Percentiles rank a stretch among this genome's conserved stretches.
phyloP scores from a whole-genome alignment of 2,113 vertebrate genomes.

The Campylorhamphus procurvoides region DNA sequence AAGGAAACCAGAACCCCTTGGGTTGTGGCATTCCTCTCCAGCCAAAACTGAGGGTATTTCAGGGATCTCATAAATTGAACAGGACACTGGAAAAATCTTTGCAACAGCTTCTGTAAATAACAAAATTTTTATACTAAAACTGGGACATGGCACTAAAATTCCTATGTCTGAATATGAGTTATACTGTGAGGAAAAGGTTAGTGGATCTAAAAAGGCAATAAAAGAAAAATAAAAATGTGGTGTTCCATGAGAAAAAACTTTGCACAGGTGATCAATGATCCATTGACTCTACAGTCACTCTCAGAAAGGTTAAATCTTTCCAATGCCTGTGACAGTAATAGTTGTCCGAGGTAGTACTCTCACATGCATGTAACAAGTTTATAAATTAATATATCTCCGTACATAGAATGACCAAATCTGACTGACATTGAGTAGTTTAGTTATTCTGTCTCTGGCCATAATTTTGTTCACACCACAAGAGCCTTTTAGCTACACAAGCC shows the following conservation, averaged over 20 bases:
- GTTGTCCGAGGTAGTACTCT: neutral
- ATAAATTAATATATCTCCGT: neutral
- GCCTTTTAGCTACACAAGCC: neutral
- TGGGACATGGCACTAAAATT: neutral
- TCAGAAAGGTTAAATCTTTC: neutral
- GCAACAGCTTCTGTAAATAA: neutral
- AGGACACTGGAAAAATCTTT: neutral
- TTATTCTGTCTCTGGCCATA: neutral
- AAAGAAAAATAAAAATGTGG: neutral
- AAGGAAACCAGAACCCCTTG: neutral
- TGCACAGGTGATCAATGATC: neutral
- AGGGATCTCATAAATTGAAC: neutral
- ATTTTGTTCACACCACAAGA: neutral
- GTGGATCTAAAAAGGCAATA: neutral
- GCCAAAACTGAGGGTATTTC: neutral
- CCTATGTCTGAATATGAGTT: neutral
- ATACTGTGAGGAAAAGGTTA: neutral
- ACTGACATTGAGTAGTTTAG: neutral
- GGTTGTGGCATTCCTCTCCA: neutral
- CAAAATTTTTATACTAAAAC: neutral
- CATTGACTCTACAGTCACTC: neutral
- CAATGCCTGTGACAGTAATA: neutral
- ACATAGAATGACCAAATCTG: neutral
- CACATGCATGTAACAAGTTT: neutral
- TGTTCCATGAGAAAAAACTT: neutral